A percentile compares a stretch with the other conserved stretches of the same genome.
Conservation (phyloP, 1,140 invertebrate genomes). For the Brachionus paranguensis region DNA sequence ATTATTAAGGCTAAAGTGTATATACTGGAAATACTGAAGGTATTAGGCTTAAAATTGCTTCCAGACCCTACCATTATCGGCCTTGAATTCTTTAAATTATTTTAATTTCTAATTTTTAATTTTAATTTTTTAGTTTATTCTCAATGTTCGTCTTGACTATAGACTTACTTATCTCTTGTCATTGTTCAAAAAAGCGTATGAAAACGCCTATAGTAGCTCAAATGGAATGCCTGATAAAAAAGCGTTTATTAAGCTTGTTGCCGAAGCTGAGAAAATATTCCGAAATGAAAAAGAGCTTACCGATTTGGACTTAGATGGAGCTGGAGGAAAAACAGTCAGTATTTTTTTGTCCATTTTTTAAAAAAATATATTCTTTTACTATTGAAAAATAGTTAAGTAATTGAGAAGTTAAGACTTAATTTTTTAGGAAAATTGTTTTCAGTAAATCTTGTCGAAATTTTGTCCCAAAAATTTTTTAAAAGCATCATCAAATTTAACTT, state of each 20-base stretch:
- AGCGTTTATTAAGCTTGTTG: neutral
- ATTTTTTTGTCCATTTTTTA: conserved; percentile 66
- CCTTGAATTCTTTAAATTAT: conserved; percentile 58
- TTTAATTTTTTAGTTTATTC: conserved; percentile 90
- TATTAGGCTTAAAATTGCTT: conserved; percentile 2
- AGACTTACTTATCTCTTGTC: conserved; percentile 89
- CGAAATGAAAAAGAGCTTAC: conserved; percentile 38
- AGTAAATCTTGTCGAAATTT: too few species aligned
- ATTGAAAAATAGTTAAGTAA: too few species aligned
- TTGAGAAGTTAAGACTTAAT: too few species aligned
- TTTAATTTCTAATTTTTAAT: conserved; percentile 91
- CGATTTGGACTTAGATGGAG: conserved; percentile 80
- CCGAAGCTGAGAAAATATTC: conserved; percentile 37
- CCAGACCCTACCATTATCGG: neutral
- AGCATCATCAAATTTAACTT: too few species aligned
- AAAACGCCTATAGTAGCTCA: neutral
- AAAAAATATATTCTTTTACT: conserved; percentile 57
- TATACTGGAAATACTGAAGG: conserved; percentile 36
- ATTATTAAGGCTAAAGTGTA: conserved; percentile 39
- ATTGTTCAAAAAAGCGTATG: conserved; percentile 80
- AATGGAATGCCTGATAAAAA: conserved; percentile 1
- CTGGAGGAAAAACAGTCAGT: conserved; percentile 85
- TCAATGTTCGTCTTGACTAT: conserved; percentile 93
- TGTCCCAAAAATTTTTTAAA: too few species aligned
- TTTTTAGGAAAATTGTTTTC: too few species aligned